Evolutionary conservation across 2,888 invertebrate species (phyloP).

Genomic region (Scrobipalpa atriplicella): DNA sequence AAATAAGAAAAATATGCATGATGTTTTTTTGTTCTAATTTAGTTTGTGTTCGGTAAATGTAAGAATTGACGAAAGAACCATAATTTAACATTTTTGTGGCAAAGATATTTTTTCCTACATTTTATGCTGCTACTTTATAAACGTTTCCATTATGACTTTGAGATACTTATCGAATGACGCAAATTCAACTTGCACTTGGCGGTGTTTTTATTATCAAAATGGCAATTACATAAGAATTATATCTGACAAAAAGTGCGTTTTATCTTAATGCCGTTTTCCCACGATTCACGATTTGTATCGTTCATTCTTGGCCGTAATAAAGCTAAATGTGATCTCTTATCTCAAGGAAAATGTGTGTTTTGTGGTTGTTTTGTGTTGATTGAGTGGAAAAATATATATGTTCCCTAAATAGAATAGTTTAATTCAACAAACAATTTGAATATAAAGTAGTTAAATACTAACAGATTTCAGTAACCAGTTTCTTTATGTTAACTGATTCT

Average conservation of each 20-base stretch:
- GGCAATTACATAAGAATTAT: conserved; percentile 4
- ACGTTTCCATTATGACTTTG: not conserved
- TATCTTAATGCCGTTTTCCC: conserved; percentile 16
- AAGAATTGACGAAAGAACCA: no score
- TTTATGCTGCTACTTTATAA: not conserved
- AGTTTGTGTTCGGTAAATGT: not conserved
- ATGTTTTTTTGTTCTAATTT: not conserved
- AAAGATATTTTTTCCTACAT: not conserved
- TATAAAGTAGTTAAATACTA: not conserved
- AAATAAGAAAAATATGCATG: not conserved
- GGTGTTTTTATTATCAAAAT: not conserved
- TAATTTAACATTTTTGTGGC: no score
- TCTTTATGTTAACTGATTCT: no score
- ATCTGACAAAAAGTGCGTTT: not conserved
- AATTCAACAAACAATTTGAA: not conserved
- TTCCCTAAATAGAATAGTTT: not conserved
- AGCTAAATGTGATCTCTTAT: conserved; percentile 20
- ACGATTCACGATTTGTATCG: conserved; percentile 19
- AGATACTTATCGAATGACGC: not conserved
- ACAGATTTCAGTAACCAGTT: not conserved
- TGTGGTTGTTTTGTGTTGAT: not conserved
- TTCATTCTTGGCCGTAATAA: conserved; percentile 17
- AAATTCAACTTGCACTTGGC: not conserved
- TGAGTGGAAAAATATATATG: conserved; percentile 1
- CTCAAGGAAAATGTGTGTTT: conserved; percentile 18